phyloP scores from a whole-genome alignment of 2,113 vertebrate species.

The Heptranchias perlo region DNA sequence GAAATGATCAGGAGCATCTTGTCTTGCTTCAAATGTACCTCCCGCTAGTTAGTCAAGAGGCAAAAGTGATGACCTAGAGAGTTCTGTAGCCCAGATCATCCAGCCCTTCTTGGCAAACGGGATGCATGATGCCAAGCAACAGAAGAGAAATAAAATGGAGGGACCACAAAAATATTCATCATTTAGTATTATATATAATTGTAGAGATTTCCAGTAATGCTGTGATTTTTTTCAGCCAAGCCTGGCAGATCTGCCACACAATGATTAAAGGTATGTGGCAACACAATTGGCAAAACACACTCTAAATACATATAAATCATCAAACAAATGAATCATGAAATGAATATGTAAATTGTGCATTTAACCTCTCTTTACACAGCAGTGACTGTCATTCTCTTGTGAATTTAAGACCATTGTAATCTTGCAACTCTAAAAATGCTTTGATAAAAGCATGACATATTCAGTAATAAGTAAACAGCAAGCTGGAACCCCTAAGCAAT shows the following conservation, averaged over 20 bases:
- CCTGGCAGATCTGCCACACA: constrained; percentile 63
- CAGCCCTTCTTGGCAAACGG: neutral
- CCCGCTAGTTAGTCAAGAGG: neutral
- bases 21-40: neutral
- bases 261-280: constrained; percentile 61
- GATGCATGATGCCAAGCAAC: too few relatives aligned
- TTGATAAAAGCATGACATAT: constrained; percentile 79
- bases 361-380: constrained; percentile 87
- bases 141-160: neutral
- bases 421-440: constrained; percentile 65
- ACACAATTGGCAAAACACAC: constrained; percentile 49
- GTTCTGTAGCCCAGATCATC: neutral
- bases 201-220: constrained; percentile 38
- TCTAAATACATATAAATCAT: constrained; percentile 85
- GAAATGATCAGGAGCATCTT: neutral
- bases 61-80: neutral
- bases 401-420: constrained; percentile 89
- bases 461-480: constrained; percentile 80
- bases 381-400: constrained; percentile 79
- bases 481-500: constrained; percentile 80
- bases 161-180: neutral
- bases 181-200: constrained; percentile 3
- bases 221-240: constrained; percentile 61
- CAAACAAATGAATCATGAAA: constrained; percentile 93
- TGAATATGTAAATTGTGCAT: constrained; percentile 92